These are phyloP conservation scores for Crocidura indochinensis DNA, from an alignment of 2,797 vertebrate species.

Conservation along the genomic window DNA sequence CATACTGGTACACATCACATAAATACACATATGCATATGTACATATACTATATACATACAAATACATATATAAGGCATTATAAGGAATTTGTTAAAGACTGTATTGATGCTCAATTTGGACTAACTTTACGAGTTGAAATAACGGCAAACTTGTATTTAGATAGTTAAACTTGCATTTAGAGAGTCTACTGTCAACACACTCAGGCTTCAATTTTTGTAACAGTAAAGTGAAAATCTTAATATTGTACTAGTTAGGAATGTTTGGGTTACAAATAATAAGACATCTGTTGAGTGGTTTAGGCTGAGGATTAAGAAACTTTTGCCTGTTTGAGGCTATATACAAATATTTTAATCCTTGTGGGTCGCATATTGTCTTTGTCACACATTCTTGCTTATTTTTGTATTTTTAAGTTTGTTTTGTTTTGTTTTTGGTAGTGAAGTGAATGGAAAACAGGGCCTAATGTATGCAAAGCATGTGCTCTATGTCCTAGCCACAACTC, in stretches of 20 bases:
- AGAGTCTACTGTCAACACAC: neutral
- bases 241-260: neutral
- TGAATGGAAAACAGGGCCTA: neutral
- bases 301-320: neutral
- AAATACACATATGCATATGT: neutral
- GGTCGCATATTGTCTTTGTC: neutral
- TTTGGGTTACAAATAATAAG: neutral
- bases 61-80: too few species aligned
- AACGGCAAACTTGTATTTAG: slow-evolving; percentile 35
- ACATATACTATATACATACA: neutral
- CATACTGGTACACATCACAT: neutral
- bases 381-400: neutral
- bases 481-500: neutral
- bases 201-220: slow-evolving; percentile 27
- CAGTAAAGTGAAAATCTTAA: slow-evolving; percentile 8
- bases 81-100: neutral
- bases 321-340: neutral
- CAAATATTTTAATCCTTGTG: slow-evolving; percentile 54
- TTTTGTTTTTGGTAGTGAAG: neutral
- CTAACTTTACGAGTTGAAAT: slow-evolving; percentile 44
- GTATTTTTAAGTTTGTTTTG: neutral
- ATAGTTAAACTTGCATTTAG: slow-evolving; percentile 25
- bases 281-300: neutral
- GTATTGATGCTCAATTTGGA: neutral
- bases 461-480: neutral